Evolutionary conservation across 1,140 invertebrate species (phyloP), one percentile per base, ranked within the genome.

Genomic region (Neodiprion fabricii): DNA sequence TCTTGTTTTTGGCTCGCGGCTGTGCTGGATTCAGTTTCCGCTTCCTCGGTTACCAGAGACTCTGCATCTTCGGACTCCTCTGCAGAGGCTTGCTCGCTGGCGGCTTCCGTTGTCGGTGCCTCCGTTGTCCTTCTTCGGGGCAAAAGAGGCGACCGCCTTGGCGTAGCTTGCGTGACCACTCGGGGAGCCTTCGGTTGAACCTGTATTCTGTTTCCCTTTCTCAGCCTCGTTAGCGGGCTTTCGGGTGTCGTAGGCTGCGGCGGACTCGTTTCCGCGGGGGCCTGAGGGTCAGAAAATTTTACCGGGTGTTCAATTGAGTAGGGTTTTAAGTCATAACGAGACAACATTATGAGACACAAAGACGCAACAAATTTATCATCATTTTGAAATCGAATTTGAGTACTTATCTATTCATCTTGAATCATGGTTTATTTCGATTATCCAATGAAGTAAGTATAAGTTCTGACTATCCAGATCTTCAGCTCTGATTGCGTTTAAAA

Each of bases 41-140:
- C 50, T 49, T 89, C 86, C 69, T 89, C 87, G 47, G 89, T 87
- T 17, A 87, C 87, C 8, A 85, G 80, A 17, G 85, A 82, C 23
- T 90, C 89, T 48, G 88, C 85, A 68, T 89, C 84, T 48, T 89
- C 89, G 7, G 72, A 40, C 5, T 85, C 84, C 78, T 88, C 83
- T 81, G 73, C 49, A 0, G 71, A 70, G 23, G 23, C 28, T 67
- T 9, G n/a, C 7, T 28, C 82, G 76, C 14, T 84, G 78, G n/a
- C 78, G 76, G 12, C 74, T 12, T 80, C 81, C 9, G 74, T 72
- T 0, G 77, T 74, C 1, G 86, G 85, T 1, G 83, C 78, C 48
- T 88, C 86, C 0, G 86, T 88, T 5, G 81, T 85, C 28, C 85
- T 87, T 1, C 86, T 83, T 10, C 86, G 81, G 0, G 87, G 86